Base-by-base conservation (phyloP, 2,113 vertebrate species). In the Mugil cephalus region DNA sequence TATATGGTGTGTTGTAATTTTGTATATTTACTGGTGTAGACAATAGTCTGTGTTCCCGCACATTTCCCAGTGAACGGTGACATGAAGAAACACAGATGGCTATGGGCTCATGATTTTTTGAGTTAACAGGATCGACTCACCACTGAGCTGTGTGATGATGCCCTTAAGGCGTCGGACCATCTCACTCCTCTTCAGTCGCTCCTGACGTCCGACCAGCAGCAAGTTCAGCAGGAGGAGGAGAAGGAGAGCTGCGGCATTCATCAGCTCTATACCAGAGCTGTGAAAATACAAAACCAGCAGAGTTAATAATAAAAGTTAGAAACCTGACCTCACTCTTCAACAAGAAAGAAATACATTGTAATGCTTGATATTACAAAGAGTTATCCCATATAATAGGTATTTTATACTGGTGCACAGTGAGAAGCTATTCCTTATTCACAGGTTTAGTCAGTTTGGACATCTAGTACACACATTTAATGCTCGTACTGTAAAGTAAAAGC, bases 211-310 rank as follows among this genome's bases (percentile, higher is more conserved):
- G 0, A 96, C 95, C 83, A 98, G 94, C 87, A 97, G 63, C 64
- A 99, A 94, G 90, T 97, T 96, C 58, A 98, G 87, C 21, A 98
- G 65, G 47, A 99, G 93, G 74, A 99, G 89, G 53, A 98, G 90
- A 46, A 97, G 93, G 15, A 99, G 94, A 0, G 96, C 95, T 0
- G 90, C 86, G 3, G 97, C 96, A 1, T 96, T 98, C 66, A 97
- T 93, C 86, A 98, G 88, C 92, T 96, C 98, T 21, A 96, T 95
- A 19, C 98, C 97, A 59, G 93, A 94, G 84, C 98, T 99, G 79
- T 51, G 79, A 69, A 61, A 69, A 86, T 59, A 53, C 13, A 45
- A 58, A 1, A 7, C 5, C 4, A 43, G 19, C 4, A 21, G 24
- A 30, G 24, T 30, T 30, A 30, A 30, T 30, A 24, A 60, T 55